A percentile compares a stretch with the other conserved stretches of the same genome.
These are phyloP conservation scores for Aplochiton taeniatus DNA, from an alignment of 2,797 vertebrate species.

Conservation along the genomic window DNA sequence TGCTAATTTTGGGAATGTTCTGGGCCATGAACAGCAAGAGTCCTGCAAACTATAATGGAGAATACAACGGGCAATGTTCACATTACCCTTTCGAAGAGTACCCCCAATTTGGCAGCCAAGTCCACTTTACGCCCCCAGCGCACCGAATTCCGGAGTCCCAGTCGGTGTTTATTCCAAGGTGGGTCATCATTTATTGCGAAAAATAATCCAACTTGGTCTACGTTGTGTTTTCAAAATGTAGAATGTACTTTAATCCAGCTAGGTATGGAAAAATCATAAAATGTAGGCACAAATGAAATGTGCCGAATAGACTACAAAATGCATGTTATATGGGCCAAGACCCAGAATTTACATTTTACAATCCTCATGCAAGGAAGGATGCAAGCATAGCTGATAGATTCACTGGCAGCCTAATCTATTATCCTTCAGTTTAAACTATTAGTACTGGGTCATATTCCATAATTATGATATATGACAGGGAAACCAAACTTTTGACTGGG, in stretches of 20 bases:
- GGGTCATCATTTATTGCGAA: constrained; percentile 34
- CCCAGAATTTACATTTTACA: no score
- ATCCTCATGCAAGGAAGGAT: no score
- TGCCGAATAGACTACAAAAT: no score
- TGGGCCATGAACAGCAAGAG: constrained; percentile 81
- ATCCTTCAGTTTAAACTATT: no score
- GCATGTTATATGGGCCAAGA: no score
- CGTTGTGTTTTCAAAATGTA: no score
- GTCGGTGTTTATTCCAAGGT: constrained; percentile 78
- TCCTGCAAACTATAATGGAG: constrained; percentile 63
- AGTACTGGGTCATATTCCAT: not conserved
- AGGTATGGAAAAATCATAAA: not conserved
- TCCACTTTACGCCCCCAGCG: constrained; percentile 70
- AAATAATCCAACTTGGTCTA: not conserved
- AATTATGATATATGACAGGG: not conserved
- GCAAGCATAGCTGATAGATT: no score
- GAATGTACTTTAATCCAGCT: no score
- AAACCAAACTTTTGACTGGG: not conserved
- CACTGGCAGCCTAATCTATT: no score
- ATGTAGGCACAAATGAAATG: not conserved
- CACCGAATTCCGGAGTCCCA: constrained; percentile 78
- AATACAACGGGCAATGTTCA: constrained; percentile 64
- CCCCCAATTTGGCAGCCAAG: constrained; percentile 65
- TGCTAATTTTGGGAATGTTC: constrained; percentile 81
- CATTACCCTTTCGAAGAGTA: constrained; percentile 68